Base-by-base conservation (phyloP, 2,797 vertebrate genomes). In the Zalophus californianus region DNA sequence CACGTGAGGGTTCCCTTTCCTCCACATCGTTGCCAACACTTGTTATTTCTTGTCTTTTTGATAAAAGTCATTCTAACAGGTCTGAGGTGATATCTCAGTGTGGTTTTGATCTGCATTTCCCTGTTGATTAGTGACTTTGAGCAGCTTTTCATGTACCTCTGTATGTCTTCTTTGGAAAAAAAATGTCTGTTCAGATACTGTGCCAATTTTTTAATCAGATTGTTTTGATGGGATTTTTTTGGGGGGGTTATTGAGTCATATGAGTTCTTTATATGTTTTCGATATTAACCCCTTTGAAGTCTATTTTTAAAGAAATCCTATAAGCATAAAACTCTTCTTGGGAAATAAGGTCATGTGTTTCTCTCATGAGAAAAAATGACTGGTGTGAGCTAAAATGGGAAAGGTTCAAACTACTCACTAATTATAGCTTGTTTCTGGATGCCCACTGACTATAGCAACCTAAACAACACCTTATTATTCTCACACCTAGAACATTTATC, bases 401-500 rank as follows among this genome's bases (percentile, higher is more conserved):
- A 48, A 93, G 20, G 58, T 54, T 85, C 66, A 52, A 91, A 75
- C 32, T 3, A 1, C 48, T 23, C 35, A 18, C 64, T 83, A 80
- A n/a, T 32, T 35, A 41, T 3, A 44, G 29, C 29, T 52, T 48
- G 56, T 23, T 86, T 90, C 62, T 25, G 78, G 78, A 52, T 29
- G 7, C n/a, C 91, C 32, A 27, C 52, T 54, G 62, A 72, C 27
- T 13, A 5, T 0, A 68, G 15, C 4, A 82, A 50, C 75, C 35
- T 66, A 48, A 86, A 44, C 20, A 13, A 27, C 5, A 15, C 4
- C 44, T 58, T 25, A 20, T 87, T 93, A 83, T 92, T 90, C 97
- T 95, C 90, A 66, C 79, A 93, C 90, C 96, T 98, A 94, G 94
- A 89, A 54, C 92, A 38, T 94, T 97, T 95, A 11, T 60, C 95